Base-by-base conservation (phyloP, 2,888 invertebrate species). In the Agrotis clavis region DNA sequence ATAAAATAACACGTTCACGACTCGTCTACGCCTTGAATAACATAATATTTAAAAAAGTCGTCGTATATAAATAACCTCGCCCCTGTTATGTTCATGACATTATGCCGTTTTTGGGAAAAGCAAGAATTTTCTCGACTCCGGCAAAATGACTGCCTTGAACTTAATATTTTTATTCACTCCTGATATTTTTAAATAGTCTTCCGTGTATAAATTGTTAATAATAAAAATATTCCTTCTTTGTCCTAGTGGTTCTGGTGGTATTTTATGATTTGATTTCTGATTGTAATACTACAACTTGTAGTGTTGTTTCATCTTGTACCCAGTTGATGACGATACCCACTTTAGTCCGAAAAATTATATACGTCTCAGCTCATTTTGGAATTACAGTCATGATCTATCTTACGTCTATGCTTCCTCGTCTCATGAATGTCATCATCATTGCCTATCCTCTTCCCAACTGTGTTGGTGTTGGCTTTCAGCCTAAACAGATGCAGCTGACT, bases 41-140 rank as follows among this genome's bases (percentile, higher is more conserved):
- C 19, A 79, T 53, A 64, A 5, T 30, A 30, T 35, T 41, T 56
- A n/a, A 56, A 50, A 64, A 75, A 30, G 25, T 84, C 86, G 85
- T 77, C 11, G 6, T 50, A n/a, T 86, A 72, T 89, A 87, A 89
- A 87, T 1, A 65, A 18, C 68, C 74, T 60, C 50, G 59, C 59
- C 67, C 72, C 74, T 74, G 72, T 82, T 81, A 68, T 80, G 93
- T 88, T 94, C 94, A 82, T 95, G 95, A 94, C 94, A 94, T 94
- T 94, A 90, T 90, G 83, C 94, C 92, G 87, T 91, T 93, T 94
- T 94, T 92, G 95, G 94, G 88, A 91, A 92, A 91, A 91, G 88
- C 92, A 88, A 92, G 89, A 92, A 87, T 92, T 91, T 91, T 89
- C 89, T 83, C 86, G 82, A 62, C 69, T 81, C 69, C 74, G 71